These are phyloP conservation scores for Formicarius rufipectus DNA, from an alignment of 2,113 vertebrate species.

Conservation along the genomic window DNA sequence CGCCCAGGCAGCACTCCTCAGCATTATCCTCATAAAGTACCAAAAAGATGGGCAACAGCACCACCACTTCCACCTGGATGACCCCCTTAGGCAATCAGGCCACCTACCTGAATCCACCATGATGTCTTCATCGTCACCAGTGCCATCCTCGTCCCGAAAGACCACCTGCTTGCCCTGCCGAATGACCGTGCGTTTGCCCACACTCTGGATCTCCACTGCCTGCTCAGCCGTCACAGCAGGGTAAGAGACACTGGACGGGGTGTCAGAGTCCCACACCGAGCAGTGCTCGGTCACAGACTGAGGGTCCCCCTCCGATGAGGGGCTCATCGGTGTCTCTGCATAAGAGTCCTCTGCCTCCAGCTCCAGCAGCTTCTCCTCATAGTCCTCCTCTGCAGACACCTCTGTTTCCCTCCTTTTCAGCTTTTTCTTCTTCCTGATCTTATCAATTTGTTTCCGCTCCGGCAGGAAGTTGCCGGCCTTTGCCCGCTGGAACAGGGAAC, in stretches of 20 bases:
- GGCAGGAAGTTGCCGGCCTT: constrained; percentile 76
- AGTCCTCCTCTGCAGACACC: constrained; percentile 48
- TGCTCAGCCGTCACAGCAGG: constrained; percentile 33
- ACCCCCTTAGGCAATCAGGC: background rate
- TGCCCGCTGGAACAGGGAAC: constrained; percentile 74
- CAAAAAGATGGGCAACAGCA: fast-evolving
- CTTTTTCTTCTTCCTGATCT: constrained; percentile 91
- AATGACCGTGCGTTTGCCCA: constrained; percentile 89
- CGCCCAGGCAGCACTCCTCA: background rate
- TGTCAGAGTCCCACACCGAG: constrained; percentile 77
- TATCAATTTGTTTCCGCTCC: constrained; percentile 85
- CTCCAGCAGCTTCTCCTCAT: constrained; percentile 77
- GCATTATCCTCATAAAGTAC: background rate
- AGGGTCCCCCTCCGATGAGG: constrained; percentile 57
- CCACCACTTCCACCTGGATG: fast-evolving
- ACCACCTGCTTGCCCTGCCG: constrained; percentile 98
- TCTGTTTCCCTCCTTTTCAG: constrained; percentile 78
- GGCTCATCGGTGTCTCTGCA: constrained; percentile 41
- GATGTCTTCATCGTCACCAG: constrained; percentile 94
- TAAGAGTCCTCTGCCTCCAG: constrained; percentile 82
- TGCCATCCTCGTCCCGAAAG: constrained; percentile 93
- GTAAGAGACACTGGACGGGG: constrained; percentile 67
- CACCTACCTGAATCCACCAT: constrained; percentile 95
- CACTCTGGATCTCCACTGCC: constrained; percentile 73
- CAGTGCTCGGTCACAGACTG: constrained; percentile 57